Conservation (phyloP, 2,888 invertebrate species). For the Steromphala cineraria region DNA sequence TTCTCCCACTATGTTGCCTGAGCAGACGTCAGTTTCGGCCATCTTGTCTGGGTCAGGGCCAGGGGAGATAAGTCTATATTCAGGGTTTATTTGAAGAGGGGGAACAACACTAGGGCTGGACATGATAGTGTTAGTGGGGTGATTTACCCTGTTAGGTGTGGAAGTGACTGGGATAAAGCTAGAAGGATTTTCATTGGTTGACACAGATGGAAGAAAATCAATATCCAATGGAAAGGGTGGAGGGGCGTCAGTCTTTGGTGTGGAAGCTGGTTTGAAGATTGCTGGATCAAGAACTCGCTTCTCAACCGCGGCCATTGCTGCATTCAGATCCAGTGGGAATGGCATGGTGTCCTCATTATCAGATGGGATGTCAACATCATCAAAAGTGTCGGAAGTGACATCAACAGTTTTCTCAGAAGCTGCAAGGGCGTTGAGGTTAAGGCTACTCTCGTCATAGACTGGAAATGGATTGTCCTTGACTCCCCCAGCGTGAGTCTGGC, state of each 20-base stretch:
- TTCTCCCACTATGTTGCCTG: conserved; percentile 1
- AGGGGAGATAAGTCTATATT: conserved; percentile 18
- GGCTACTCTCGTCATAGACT: neutral
- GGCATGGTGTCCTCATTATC: neutral
- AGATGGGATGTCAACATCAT: neutral
- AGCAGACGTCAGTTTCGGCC: neutral
- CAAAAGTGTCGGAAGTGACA: neutral
- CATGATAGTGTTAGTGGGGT: neutral
- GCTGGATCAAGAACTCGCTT: neutral
- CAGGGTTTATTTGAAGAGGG: neutral
- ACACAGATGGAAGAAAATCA: neutral
- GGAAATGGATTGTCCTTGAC: neutral
- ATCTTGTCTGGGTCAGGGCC: conserved; percentile 1
- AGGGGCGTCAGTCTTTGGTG: neutral
- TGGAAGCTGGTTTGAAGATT: neutral
- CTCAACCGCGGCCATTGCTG: neutral
- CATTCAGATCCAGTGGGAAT: conserved; percentile 1
- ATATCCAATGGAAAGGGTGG: neutral
- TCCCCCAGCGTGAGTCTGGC: neutral
- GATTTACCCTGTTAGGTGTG: neutral
- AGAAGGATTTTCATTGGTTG: neutral
- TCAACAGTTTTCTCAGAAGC: neutral
- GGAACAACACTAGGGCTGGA: too few relatives aligned
- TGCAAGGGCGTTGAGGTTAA: neutral
- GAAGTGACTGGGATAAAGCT: neutral